phyloP scores from a whole-genome alignment of 2,888 invertebrate genomes.

The Selenia dentaria region DNA sequence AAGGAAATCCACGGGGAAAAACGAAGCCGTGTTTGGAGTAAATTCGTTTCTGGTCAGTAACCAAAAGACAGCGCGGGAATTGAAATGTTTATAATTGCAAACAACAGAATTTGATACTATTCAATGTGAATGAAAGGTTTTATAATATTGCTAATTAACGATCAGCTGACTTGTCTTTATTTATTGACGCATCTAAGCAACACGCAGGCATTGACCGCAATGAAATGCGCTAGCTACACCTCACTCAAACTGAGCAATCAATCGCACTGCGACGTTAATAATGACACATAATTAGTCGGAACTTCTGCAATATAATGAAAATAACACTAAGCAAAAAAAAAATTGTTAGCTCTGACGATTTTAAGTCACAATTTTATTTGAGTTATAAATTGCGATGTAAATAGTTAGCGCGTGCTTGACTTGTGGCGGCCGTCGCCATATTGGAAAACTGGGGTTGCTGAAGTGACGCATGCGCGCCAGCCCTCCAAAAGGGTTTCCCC shows the following conservation, averaged over 20 bases:
- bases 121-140: neutral
- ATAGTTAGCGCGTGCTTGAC: conserved; percentile 71
- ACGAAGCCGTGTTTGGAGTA: conserved; percentile 13
- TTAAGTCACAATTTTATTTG: conserved; percentile 25
- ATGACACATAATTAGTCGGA: conserved; percentile 30
- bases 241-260: conserved; percentile 56
- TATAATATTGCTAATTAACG: conserved; percentile 26
- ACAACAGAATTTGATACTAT: too few relatives aligned
- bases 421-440: conserved; percentile 79
- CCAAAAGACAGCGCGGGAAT: conserved; percentile 9
- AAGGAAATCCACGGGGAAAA: conserved; percentile 29
- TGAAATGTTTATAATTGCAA: conserved; percentile 2
- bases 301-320: conserved; percentile 30
- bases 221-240: conserved; percentile 45
- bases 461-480: conserved; percentile 68
- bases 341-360: neutral
- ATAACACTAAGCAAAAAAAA: conserved; percentile 30
- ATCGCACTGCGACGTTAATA: conserved; percentile 58
- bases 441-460: conserved; percentile 70
- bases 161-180: conserved; percentile 30
- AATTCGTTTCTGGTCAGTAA: conserved; percentile 9
- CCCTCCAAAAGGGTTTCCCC: conserved; percentile 52
- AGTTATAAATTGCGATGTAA: conserved; percentile 46
- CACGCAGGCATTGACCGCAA: conserved; percentile 50
- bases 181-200: conserved; percentile 44